These are phyloP conservation scores for Pararge aegeria DNA, from an alignment of 1,140 invertebrate species.

Conservation along the genomic window DNA sequence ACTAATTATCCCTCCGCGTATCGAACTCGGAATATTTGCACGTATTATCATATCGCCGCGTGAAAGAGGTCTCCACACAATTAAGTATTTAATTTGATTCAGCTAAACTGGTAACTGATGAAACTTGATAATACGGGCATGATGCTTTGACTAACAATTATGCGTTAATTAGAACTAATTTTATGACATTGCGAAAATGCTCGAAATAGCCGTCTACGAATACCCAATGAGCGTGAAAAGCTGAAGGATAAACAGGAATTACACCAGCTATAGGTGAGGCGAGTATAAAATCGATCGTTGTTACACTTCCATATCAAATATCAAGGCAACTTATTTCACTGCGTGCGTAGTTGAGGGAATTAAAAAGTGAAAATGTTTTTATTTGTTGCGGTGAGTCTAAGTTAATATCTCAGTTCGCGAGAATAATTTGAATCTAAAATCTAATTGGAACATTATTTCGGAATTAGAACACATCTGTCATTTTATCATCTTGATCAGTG, in stretches of 20 bases:
- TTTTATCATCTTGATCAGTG: too few species aligned
- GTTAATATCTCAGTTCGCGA: neutral
- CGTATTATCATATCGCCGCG: too few species aligned
- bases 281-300: slow-evolving; percentile 47
- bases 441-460: too few species aligned
- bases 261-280: slow-evolving; percentile 38
- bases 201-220: slow-evolving; percentile 41
- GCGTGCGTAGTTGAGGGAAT: slow-evolving; percentile 18
- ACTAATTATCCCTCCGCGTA: too few species aligned
- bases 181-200: slow-evolving; percentile 64
- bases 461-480: too few species aligned
- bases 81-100: slow-evolving; percentile 2
- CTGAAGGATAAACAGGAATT: slow-evolving; percentile 55
- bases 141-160: slow-evolving; percentile 12
- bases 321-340: slow-evolving; percentile 25
- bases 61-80: neutral
- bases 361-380: slow-evolving; percentile 50
- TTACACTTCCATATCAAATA: slow-evolving; percentile 25
- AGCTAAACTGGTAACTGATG: slow-evolving; percentile 8
- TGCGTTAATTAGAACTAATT: slow-evolving; percentile 30
- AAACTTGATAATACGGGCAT: slow-evolving; percentile 7
- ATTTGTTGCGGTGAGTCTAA: slow-evolving; percentile 55
- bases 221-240: slow-evolving; percentile 70
- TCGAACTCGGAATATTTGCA: too few species aligned
- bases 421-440: neutral